Base-by-base conservation (phyloP, 2,797 vertebrate species). In the Channallabes apus region DNA sequence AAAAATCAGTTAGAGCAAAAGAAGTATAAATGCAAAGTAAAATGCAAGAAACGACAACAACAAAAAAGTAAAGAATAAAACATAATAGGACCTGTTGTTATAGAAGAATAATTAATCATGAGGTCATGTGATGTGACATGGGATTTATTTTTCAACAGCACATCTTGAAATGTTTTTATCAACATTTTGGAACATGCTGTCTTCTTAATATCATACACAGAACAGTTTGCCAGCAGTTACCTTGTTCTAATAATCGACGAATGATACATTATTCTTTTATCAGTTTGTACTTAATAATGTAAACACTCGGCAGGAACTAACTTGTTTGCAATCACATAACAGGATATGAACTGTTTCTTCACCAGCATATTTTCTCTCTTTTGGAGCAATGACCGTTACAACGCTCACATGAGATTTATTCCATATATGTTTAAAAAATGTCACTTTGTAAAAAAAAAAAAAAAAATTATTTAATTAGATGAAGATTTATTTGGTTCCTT, bases 121-220 rank as follows among this genome's bases (percentile, higher is more conserved):
- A 15, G 29, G 58, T 61, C 20, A 32, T 61, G 22, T 20, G 22
- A 61, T 69, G 18, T 6, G 22, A 11, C 41, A 12, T 51, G 20
- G 12, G 27, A 0, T 12, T 61, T 41, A 17, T 79, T 41, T 62
- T n/a, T 24, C 32, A 38, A 78, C 32, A 27, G 22, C 22, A 27
- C 32, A 64, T 41, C 6, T 62, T 80, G 35, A 46, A 41, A 64
- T 80, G 59, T 78, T 78, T 6, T 78, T 61, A 79, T 46, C 22
- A 15, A 24, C 54, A 14, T 29, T 41, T 41, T 79, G 22, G 12
- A 64, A 61, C 56, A 59, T 24, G 29, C 11, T 38, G 29, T 77
- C 24, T 17, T n/a, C 38, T 5, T 80, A 41, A 32, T 18, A 80
- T 64, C 35, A 56, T 7, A 76, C 12, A n/a, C n/a, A 29, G n/a